Base-by-base conservation (phyloP, 2,113 vertebrate genomes). In the Psammodynastes pulverulentus region DNA sequence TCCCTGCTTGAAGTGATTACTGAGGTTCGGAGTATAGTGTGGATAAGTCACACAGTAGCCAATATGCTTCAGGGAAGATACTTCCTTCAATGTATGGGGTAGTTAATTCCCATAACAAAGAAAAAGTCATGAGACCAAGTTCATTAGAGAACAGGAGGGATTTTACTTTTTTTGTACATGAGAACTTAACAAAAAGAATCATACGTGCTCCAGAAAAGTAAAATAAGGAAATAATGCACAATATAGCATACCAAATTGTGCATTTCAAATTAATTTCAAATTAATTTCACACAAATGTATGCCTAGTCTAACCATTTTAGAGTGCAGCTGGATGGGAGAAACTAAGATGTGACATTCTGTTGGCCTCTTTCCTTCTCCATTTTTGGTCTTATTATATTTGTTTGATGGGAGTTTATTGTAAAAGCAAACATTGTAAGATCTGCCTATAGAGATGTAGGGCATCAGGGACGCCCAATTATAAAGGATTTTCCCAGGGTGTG, bases 161-260 rank as follows among this genome's bases (percentile, higher is more conserved):
- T 95, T 96, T 96, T 94, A 95, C 89, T 96, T 96, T 34, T 79
- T 79, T 0, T 79, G 10, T 39, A 34, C 12, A 17, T 21, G 17
- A 79, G 15, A 8, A 39, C 6, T 43, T 96, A 94, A 96, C 96
- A 94, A 93, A 43, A 79, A 39, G 17, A 43, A 43, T 9, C 67
- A 79, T 21, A 43, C 0, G 1, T 79, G 7, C 34, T 43, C 17
- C 72, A 79, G 17, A 39, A 79, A 79, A 9, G 34, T 43, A 79
- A 79, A 79, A 79, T 43, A 79, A 79, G 17, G 3, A 79, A 79
- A 43, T 39, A 79, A 39, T 79, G 17, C 72, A 79, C 34, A 43
- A 43, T 79, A 43, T 39, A 79, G 34, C 15, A 79, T 39, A 19
- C 2, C 67, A 39, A 39, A 2, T 17, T 72, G 13, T 72, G 12